Evolutionary conservation across 2,888 invertebrate genomes (phyloP).

Genomic region (Perdita meconis): DNA sequence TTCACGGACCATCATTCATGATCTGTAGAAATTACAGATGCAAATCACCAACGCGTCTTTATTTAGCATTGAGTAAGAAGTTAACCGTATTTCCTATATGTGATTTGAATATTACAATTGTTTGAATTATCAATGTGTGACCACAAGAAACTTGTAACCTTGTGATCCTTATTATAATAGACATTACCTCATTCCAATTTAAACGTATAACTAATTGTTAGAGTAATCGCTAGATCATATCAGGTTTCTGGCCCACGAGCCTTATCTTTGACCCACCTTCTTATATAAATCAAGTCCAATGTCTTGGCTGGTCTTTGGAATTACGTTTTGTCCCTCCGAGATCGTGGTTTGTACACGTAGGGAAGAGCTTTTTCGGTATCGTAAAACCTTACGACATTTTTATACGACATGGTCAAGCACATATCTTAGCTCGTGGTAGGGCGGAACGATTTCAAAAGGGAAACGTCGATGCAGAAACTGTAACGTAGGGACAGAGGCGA

Average conservation of each 20-base stretch:
- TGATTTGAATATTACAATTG: no score
- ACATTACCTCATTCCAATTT: not conserved
- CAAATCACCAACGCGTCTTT: no score
- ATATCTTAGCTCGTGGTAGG: constrained; percentile 33
- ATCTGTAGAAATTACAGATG: no score
- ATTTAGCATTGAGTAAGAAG: no score
- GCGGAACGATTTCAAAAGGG: constrained; percentile 32
- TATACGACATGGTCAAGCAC: constrained; percentile 57
- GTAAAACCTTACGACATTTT: constrained; percentile 57
- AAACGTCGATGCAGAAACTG: constrained; percentile 53
- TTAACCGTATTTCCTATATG: no score
- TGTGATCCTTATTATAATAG: no score
- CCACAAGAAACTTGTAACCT: no score
- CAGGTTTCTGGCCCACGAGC: not conserved
- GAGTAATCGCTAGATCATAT: not conserved
- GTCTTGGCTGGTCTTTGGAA: constrained; percentile 13
- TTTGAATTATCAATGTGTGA: no score
- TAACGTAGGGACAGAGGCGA: constrained; percentile 31
- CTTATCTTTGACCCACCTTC: constrained; percentile 2
- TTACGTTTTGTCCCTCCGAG: constrained; percentile 31
- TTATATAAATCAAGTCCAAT: constrained; percentile 34
- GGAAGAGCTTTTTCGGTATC: constrained; percentile 45
- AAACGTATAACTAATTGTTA: not conserved
- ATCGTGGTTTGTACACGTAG: constrained; percentile 18
- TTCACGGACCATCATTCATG: constrained; percentile 24